A percentile compares a stretch with the other conserved stretches of the same genome.
phyloP scores from a whole-genome alignment of 2,113 vertebrate genomes.

The Mohoua ochrocephala region DNA sequence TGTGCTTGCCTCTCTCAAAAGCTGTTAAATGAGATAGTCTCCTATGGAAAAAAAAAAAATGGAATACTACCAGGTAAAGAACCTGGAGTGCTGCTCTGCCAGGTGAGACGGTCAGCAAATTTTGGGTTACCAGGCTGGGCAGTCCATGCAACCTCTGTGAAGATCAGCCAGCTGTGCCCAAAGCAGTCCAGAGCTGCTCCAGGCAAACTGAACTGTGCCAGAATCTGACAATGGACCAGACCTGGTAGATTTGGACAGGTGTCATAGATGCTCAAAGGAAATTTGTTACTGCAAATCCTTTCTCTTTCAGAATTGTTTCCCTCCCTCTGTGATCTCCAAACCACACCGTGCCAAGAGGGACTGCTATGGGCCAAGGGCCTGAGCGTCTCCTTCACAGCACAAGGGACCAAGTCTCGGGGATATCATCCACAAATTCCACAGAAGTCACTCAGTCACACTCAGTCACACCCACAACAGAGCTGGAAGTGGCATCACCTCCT shows the following conservation, averaged over 20 bases:
- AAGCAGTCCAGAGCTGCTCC: not conserved
- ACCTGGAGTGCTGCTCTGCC: not conserved
- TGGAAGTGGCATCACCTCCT: not conserved
- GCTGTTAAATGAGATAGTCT: not conserved
- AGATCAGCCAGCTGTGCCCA: not conserved
- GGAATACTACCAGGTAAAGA: not conserved
- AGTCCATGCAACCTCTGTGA: not conserved
- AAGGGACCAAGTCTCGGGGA: not conserved
- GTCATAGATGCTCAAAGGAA: not conserved
- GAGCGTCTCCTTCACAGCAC: not conserved
- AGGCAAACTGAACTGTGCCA: not conserved
- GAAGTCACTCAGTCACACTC: not conserved
- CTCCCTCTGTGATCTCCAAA: not conserved
- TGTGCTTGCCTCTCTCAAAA: not conserved
- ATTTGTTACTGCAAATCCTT: not conserved
- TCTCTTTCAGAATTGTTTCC: not conserved
- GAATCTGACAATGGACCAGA: not conserved
- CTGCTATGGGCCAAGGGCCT: not conserved
- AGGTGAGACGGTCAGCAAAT: not conserved
- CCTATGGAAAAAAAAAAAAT: not conserved
- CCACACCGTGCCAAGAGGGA: not conserved
- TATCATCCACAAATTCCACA: not conserved
- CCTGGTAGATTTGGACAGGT: not conserved
- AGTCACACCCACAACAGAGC: not conserved
- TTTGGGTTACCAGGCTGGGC: not conserved